Evolutionary conservation across 2,113 vertebrate species (phyloP).

Genomic region (Pluvialis apricaria): DNA sequence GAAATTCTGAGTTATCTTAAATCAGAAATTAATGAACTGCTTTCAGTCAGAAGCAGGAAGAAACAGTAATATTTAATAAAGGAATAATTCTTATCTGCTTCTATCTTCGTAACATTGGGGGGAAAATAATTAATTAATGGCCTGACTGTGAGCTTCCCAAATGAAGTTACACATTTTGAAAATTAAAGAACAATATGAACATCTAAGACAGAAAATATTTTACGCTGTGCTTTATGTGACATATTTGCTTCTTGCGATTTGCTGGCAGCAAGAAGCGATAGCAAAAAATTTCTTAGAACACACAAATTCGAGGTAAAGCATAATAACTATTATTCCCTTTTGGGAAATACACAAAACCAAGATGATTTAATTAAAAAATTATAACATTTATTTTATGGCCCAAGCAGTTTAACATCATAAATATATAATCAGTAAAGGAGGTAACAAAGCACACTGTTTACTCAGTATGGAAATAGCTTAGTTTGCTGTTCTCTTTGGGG

Average conservation of each 20-base stretch:
- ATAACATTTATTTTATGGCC: neutral
- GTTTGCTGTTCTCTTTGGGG: neutral
- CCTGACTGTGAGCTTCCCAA: neutral
- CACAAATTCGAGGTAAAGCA: neutral
- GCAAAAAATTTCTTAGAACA: neutral
- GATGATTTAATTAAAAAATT: neutral
- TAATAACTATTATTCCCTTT: neutral
- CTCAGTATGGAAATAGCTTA: neutral
- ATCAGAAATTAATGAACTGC: neutral
- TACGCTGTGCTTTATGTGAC: neutral
- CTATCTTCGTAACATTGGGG: neutral
- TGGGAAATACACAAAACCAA: neutral
- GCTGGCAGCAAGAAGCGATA: neutral
- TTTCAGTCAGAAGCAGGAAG: neutral
- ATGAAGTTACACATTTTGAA: neutral
- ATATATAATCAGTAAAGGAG: neutral
- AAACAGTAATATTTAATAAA: neutral
- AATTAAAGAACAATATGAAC: neutral
- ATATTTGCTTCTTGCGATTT: neutral
- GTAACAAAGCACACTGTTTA: neutral
- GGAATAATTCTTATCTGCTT: neutral
- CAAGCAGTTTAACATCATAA: neutral
- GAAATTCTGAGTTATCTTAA: neutral
- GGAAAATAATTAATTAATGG: neutral
- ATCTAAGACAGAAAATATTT: neutral